Base-by-base conservation (phyloP, 2,797 vertebrate genomes). In the Amblyraja radiata region DNA sequence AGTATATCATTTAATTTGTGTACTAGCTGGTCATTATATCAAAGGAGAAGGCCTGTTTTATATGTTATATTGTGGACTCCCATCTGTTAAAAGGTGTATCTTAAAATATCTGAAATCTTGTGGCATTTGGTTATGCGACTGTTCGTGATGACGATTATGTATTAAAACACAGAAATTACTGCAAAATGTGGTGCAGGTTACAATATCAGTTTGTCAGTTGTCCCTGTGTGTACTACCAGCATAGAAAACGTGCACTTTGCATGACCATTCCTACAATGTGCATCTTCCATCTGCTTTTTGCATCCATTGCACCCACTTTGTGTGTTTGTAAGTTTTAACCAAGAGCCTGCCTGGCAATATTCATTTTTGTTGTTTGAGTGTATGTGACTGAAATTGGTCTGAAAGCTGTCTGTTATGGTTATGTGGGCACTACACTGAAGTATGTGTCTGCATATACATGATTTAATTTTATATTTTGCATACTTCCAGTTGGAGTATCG, bases 61-160 rank as follows among this genome's bases (percentile, higher is more conserved):
- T 25, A 92, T 28, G 46, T 76, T 71, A 90, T 88, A 92, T 92
- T 92, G 90, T 92, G 71, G 90, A 92, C 25, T 74, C 90, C 73
- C 68, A 74, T 92, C 68, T 92, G 73, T 76, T 92, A 25, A 76
- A 76, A 88, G 63, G 39, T 92, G 90, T 92, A 92, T 92, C 90
- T 76, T 92, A 92, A 90, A 71, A 76, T 92, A 74, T 92, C 71
- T 92, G 90, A 76, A 92, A 76, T 73, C 90, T 76, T 74, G 73
- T 76, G 90, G 90, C 90, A 92, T 28, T 92, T 92, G 90, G 68
- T 74, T 92, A 76, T 92, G 39, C 71, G 36, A 88, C 90, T 76
- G 73, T 74, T 73, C 46, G 90, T 92, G 73, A 88, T 68, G 84
- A 88, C 84, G 36, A 92, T 92, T 92, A 76, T 92, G 73, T 92